Evolutionary conservation across 2,888 invertebrate genomes (phyloP).

Genomic region (Caenorhabditis doughertyi): DNA sequence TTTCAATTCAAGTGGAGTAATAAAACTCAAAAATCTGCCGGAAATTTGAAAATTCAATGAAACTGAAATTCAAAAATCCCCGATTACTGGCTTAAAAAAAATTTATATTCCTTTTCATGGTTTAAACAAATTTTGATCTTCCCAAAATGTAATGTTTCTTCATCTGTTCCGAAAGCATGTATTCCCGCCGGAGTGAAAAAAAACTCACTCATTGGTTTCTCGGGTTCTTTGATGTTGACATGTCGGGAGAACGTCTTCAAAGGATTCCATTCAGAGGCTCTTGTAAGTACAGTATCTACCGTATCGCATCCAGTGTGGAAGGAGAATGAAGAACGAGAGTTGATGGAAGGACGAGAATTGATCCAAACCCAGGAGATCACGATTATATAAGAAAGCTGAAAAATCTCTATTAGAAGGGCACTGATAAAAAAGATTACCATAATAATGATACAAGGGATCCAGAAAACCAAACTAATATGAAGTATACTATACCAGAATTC

Average conservation of each 20-base stretch:
- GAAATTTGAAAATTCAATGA: no score
- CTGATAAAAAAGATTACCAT: constrained; percentile 64
- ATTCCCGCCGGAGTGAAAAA: no score
- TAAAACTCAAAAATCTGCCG: no score
- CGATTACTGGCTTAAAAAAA: no score
- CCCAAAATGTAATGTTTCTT: no score
- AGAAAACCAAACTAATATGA: constrained; percentile 80
- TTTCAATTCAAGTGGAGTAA: no score
- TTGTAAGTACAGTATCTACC: constrained; percentile 74
- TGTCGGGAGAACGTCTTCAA: constrained; percentile 69
- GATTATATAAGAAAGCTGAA: constrained; percentile 77
- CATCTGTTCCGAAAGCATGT: no score
- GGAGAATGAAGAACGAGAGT: constrained; percentile 65
- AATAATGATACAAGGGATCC: constrained; percentile 79
- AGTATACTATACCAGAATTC: constrained; percentile 77
- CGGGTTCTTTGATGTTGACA: constrained; percentile 46
- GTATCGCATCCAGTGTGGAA: constrained; percentile 76
- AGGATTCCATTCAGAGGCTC: constrained; percentile 76
- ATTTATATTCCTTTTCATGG: no score
- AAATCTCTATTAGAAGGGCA: not conserved
- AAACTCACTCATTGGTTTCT: constrained; percentile 47
- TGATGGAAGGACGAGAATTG: constrained; percentile 78
- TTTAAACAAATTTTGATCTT: no score
- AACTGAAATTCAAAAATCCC: no score
- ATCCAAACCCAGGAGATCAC: constrained; percentile 81